Percentiles rank a stretch among this genome's conserved stretches.
phyloP scores from a whole-genome alignment of 1,140 invertebrate genomes.

The Schmidtea mediterranea region DNA sequence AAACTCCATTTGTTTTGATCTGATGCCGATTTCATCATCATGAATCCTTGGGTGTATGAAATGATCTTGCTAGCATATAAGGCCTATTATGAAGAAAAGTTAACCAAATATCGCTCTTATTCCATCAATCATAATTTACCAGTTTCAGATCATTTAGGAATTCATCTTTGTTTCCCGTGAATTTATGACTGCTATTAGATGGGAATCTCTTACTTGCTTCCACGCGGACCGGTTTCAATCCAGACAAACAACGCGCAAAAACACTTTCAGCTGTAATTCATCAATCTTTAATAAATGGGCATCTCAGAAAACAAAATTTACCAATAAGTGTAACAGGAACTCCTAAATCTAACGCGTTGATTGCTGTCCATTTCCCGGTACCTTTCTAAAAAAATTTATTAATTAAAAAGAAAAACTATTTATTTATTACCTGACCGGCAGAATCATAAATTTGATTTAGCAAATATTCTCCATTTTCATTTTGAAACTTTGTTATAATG shows the following conservation, averaged over 20 bases:
- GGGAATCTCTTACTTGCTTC: slow-evolving; percentile 33
- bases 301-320: slow-evolving; percentile 8
- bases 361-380: slow-evolving; percentile 37
- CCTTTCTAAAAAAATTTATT: slow-evolving; percentile 45
- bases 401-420: background rate
- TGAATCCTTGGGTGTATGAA: slow-evolving; percentile 95
- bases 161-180: no score
- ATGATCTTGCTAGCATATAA: slow-evolving; percentile 92
- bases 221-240: slow-evolving; percentile 49
- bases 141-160: background rate
- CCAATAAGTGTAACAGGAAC: slow-evolving; percentile 35
- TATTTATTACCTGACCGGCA: slow-evolving; percentile 48
- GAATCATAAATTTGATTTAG: slow-evolving; percentile 74
- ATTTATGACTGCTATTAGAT: no score
- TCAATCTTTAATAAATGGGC: slow-evolving; percentile 3
- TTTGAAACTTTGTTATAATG: slow-evolving; percentile 78
- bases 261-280: slow-evolving; percentile 60
- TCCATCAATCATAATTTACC: background rate
- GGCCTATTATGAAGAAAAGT: slow-evolving; percentile 32
- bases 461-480: slow-evolving; percentile 48
- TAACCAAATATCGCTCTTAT: no score
- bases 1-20: slow-evolving; percentile 67
- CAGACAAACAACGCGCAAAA: slow-evolving; percentile 72
- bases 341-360: background rate
- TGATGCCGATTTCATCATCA: slow-evolving; percentile 77